Evolutionary conservation across 2,797 vertebrate genomes (phyloP), one percentile per base, ranked within the genome.

Genomic region (Centropyge bicolor): DNA sequence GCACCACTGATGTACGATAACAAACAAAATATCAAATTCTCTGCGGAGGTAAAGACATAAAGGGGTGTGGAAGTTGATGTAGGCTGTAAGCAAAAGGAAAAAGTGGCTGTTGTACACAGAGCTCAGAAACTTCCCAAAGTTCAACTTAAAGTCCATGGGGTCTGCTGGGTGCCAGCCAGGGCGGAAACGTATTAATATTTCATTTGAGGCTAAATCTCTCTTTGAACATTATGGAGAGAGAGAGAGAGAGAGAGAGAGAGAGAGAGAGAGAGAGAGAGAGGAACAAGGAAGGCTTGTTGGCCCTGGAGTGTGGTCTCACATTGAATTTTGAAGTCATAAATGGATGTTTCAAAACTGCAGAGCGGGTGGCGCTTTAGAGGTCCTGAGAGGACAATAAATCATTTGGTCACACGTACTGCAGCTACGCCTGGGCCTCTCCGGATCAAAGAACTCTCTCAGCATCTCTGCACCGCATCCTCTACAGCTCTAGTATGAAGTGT

Each of bases 261-360:
- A n/a, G 24, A 38, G 67, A 63, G 40, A 48, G 41, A 31, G 36
- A n/a, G 24, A 36, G 65, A 61, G 31, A 51, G n/a, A n/a, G n/a
- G n/a, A n/a, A n/a, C n/a, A n/a, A 13, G 5, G 10, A 5, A 52
- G 55, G 46, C 59, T 57, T 56, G 46, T 45, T 70, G 65, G 66
- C 60, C 46, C n/a, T 1, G 3, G 61, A 75, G 74, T 74, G 46
- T 83, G 81, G 83, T 84, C 81, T 79, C 54, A 64, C 56, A 60
- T 77, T 82, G 82, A 82, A 88, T 91, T 90, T 86, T 70, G 55
- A 83, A 86, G 78, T 85, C 78, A 67, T 77, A 91, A 91, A 91
- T 81, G 72, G 74, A 81, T 77, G 70, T 84, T 91, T 89, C 64
- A 76, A 81, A 84, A 78, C 60, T 64, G 79, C 79, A 84, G 73